Conservation (phyloP, 2,797 vertebrate species). For the Syncerus caffer region DNA sequence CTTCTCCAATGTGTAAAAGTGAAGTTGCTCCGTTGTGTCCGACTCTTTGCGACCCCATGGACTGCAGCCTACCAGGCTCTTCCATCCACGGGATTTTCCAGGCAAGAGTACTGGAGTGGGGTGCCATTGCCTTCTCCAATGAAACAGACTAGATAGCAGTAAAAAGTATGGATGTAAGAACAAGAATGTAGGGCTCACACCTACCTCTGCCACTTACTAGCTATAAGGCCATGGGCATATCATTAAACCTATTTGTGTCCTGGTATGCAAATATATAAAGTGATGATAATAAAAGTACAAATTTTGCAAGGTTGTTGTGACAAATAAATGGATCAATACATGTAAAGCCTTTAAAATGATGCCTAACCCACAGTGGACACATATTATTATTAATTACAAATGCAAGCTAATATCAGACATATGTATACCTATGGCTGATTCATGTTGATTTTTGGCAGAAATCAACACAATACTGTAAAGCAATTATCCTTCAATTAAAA, state of each 20-base stretch:
- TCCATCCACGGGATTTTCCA: no score
- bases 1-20: no score
- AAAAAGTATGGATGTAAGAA: not conserved
- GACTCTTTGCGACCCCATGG: no score
- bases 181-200: not conserved
- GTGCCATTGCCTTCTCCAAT: not conserved
- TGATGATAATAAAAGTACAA: not conserved
- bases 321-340: not conserved
- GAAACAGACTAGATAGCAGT: not conserved
- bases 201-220: not conserved
- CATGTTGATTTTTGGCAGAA: not conserved
- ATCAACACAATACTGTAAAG: not conserved
- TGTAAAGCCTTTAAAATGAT: not conserved
- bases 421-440: not conserved
- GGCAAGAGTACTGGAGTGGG: no score
- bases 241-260: not conserved
- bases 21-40: no score
- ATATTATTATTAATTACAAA: not conserved
- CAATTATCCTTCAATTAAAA: not conserved
- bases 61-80: no score
- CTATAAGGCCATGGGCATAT: not conserved
- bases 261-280: not conserved
- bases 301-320: not conserved
- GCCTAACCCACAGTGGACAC: not conserved
- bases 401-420: not conserved